Evolutionary conservation across 2,888 invertebrate species (phyloP).

Genomic region (Carpatolechia fugitivella): DNA sequence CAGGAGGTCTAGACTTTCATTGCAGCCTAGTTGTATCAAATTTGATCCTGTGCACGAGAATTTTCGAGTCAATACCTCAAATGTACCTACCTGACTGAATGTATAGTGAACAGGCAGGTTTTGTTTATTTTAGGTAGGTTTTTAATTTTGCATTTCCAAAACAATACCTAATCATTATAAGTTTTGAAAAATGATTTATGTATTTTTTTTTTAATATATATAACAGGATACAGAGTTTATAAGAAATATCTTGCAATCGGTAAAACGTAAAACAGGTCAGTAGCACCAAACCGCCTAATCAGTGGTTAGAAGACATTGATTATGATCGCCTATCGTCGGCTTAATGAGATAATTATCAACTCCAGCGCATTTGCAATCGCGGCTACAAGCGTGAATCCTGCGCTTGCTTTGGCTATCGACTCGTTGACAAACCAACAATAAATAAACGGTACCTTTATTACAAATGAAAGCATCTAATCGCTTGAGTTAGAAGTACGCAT

Average conservation of each 20-base stretch:
- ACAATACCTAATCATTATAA: too few relatives aligned
- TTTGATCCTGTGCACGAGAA: neutral
- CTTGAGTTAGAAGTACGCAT: too few relatives aligned
- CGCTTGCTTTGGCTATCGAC: conserved; percentile 26
- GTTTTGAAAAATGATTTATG: too few relatives aligned
- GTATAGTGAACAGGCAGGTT: too few relatives aligned
- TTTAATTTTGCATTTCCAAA: too few relatives aligned
- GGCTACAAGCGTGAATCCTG: conserved; percentile 39
- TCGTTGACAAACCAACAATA: conserved; percentile 36
- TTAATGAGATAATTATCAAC: conserved; percentile 36
- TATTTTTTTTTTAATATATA: too few relatives aligned
- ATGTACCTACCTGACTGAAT: too few relatives aligned
- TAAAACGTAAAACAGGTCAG: neutral
- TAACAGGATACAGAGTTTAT: too few relatives aligned
- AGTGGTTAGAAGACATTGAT: neutral
- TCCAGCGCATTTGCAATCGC: conserved; percentile 39
- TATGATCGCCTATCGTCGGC: neutral
- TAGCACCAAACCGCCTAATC: neutral
- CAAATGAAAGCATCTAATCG: too few relatives aligned
- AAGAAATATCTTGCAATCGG: neutral
- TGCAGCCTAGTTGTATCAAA: neutral
- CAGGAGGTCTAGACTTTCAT: conserved; percentile 25
- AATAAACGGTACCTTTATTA: too few relatives aligned
- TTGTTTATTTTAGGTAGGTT: too few relatives aligned
- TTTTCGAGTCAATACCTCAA: neutral